These are phyloP conservation scores for Dusona sp. DNA, from an alignment of 2,888 invertebrate genomes.

Conservation along the genomic window DNA sequence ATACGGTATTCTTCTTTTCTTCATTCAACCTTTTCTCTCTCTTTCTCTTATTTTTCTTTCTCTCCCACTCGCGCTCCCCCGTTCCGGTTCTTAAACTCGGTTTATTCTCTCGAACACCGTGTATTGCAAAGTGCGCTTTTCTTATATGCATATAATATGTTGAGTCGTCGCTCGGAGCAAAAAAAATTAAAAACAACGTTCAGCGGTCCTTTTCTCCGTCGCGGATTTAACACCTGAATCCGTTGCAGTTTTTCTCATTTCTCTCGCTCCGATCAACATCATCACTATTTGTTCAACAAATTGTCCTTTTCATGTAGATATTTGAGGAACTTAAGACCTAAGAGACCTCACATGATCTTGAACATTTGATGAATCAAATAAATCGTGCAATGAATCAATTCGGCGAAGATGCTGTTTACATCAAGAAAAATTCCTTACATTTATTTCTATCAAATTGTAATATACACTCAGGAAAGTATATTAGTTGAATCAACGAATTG, in stretches of 20 bases:
- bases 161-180: conserved; percentile 52
- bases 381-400: background rate
- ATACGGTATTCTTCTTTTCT: conserved; percentile 49
- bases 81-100: conserved; percentile 24
- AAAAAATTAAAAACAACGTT: conserved; percentile 14
- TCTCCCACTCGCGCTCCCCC: conserved; percentile 40
- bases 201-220: conserved; percentile 41
- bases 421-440: background rate
- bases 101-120: conserved; percentile 23
- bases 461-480: too few relatives aligned
- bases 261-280: conserved; percentile 30
- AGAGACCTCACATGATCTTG: conserved; percentile 17
- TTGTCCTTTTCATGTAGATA: background rate
- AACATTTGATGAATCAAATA: background rate
- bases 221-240: conserved; percentile 4
- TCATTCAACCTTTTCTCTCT: conserved; percentile 35
- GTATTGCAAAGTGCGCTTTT: conserved; percentile 41
- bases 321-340: background rate
- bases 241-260: conserved; percentile 18
- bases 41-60: conserved; percentile 10
- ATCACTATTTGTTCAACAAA: conserved; percentile 17
- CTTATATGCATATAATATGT: conserved; percentile 34
- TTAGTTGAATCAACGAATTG: too few relatives aligned
- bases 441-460: too few relatives aligned
- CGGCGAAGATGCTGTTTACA: background rate